These are phyloP conservation scores for Daphoenositta chrysoptera DNA, from an alignment of 2,113 vertebrate species.

Conservation along the genomic window DNA sequence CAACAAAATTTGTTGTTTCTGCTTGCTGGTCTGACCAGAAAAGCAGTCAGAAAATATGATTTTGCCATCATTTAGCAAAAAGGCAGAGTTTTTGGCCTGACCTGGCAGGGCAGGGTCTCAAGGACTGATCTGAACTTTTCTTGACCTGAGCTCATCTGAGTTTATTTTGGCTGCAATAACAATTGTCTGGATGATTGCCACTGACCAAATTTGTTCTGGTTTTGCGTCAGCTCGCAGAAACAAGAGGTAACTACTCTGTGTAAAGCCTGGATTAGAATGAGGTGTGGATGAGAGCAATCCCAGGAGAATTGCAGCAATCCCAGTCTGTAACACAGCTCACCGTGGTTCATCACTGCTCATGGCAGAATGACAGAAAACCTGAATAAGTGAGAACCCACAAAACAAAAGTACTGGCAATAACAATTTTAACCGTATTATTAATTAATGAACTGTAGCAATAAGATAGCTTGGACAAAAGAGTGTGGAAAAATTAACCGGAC, in stretches of 20 bases:
- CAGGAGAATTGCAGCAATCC: background rate
- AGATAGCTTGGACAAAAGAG: background rate
- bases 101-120: background rate
- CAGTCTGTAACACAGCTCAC: background rate
- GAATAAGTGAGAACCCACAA: background rate
- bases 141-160: background rate
- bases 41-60: background rate
- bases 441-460: background rate
- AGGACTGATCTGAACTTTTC: background rate
- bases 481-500: background rate
- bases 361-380: background rate
- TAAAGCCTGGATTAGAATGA: background rate
- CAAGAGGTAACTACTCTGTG: background rate
- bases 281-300: background rate
- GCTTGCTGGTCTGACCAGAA: background rate
- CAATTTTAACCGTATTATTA: background rate
- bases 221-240: background rate
- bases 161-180: background rate
- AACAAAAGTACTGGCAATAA: background rate
- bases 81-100: background rate
- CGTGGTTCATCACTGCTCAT: rapidly evolving
- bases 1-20: background rate
- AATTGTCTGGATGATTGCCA: background rate
- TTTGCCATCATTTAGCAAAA: background rate
- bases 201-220: background rate